A percentile compares a stretch with the other conserved stretches of the same genome.
Conservation (phyloP, 1,140 invertebrate species). For the Battus philenor region DNA sequence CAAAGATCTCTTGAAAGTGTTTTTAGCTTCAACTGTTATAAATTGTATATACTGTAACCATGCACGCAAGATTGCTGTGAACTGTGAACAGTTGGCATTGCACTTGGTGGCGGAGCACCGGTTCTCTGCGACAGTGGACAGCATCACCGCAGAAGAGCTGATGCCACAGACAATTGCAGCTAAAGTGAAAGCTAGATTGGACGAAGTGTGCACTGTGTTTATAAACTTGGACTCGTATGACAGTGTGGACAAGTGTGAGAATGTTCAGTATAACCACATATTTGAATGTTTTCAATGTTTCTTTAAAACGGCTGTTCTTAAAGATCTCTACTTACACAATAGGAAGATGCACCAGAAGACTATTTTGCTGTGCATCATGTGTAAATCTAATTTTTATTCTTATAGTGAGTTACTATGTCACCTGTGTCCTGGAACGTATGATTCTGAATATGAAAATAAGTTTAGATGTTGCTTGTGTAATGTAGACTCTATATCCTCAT, state of each 20-base stretch:
- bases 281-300: conserved; percentile 92
- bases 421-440: conserved; percentile 86
- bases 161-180: conserved; percentile 83
- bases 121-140: conserved; percentile 83
- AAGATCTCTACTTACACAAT: conserved; percentile 90
- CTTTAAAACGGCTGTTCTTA: conserved; percentile 84
- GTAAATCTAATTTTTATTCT: conserved; percentile 89
- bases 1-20: conserved; percentile 83
- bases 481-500: conserved; percentile 84
- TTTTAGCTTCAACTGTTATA: conserved; percentile 80
- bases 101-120: conserved; percentile 87
- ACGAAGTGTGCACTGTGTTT: conserved; percentile 78
- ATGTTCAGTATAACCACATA: conserved; percentile 75
- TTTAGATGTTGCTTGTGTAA: conserved; percentile 86
- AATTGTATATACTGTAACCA: conserved; percentile 90
- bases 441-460: conserved; percentile 78
- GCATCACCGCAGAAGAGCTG: conserved; percentile 83
- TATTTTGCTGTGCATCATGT: conserved; percentile 88
- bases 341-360: conserved; percentile 89
- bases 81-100: conserved; percentile 85
- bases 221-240: conserved; percentile 85
- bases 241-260: conserved; percentile 70
- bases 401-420: conserved; percentile 91
- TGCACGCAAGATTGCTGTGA: conserved; percentile 87
- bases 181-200: conserved; percentile 80